Base-by-base conservation (phyloP, 37 sponge, comb jelly and placozoan genomes). In the Eunapius fragilis region DNA sequence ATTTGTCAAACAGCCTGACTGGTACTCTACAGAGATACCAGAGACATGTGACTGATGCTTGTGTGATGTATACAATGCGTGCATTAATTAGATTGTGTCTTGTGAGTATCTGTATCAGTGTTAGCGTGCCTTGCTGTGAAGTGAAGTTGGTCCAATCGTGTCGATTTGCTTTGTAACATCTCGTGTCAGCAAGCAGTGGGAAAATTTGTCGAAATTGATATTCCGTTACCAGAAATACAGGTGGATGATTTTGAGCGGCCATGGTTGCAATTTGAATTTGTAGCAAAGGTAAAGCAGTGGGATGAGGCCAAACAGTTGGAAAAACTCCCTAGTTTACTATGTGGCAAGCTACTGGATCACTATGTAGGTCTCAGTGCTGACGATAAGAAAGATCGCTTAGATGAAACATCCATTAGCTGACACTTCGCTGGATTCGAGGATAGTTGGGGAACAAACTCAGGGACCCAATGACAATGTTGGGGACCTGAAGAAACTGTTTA, bases 401-500 rank as follows among this genome's bases (percentile, higher is more conserved):
- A 37, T 47, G 80, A 58, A 80, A 30, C 25, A 48, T 25, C 35
- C 75, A 28, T 41, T 31, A 23, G 14, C 24, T 26, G 85, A 84
- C 85, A 76, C 85, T n/a, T 67, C 50, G 49, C 35, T 76, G 11
- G 41, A 77, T 25, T 4, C 67, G 24, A 36, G 76, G 35, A 24
- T 69, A 69, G 50, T 80, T 45, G 47, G 37, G 80, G 31, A 48
- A 17, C 67, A 69, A 48, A 48, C 30, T 80, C 80, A 84, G 41
- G 34, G 37, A 14, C 85, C 76, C 25, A 67, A 35, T 33, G 85
- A 84, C 67, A 76, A 58, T 28, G 76, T 69, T 23, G 11, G n/a
- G 32, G 77, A 84, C 32, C 85, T 84, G 32, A 82, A 82, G 38
- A 76, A 76, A 31, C 75, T 84, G n/a, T 84, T 75, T 35, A 84